A percentile compares a stretch with the other conserved stretches of the same genome.
Evolutionary conservation across 2,888 invertebrate species (phyloP).

Genomic region (Barypeithes pellucidus): DNA sequence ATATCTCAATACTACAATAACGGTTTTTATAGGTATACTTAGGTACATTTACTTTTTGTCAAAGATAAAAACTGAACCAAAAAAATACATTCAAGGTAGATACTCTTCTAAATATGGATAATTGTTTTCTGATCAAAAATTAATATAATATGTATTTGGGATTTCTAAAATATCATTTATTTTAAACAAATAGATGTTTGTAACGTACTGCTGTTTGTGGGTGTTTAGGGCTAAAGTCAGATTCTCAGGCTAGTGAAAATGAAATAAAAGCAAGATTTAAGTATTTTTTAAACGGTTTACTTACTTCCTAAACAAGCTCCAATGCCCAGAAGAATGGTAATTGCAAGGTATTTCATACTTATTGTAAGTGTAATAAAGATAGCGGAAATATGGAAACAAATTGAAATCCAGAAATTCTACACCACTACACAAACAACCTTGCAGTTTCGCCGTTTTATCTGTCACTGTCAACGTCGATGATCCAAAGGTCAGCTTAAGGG

Average conservation of each 20-base stretch:
- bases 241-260: background rate
- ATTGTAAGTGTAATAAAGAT: background rate
- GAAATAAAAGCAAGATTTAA: background rate
- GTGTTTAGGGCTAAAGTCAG: background rate
- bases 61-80: no score
- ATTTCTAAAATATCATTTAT: no score
- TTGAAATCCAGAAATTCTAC: constrained; percentile 5
- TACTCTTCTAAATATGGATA: no score
- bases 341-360: background rate
- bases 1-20: no score
- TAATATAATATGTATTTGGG: no score
- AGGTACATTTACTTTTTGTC: no score
- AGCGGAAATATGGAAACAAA: background rate
- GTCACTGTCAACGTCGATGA: background rate
- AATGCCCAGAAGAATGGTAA: background rate
- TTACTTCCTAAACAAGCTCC: constrained; percentile 12
- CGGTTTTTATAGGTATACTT: no score
- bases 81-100: no score
- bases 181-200: no score
- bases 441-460: background rate
- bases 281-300: background rate
- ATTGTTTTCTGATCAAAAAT: no score
- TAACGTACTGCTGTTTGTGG: background rate
- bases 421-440: constrained; percentile 15
- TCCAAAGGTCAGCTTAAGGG: background rate